phyloP scores from a whole-genome alignment of 2,113 vertebrate species.

The Dasypus novemcinctus region DNA sequence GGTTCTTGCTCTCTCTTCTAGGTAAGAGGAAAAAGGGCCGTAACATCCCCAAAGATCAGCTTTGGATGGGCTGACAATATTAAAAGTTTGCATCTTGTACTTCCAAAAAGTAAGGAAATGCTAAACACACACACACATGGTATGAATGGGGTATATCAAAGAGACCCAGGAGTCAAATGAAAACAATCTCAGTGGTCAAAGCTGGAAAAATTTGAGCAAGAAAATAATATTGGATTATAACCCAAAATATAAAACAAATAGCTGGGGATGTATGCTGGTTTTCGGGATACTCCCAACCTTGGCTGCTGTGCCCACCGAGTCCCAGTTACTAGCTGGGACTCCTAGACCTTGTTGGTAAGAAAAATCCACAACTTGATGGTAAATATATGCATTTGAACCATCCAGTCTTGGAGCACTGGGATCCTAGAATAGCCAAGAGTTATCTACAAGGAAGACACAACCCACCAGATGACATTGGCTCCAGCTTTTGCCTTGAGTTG shows the following conservation, averaged over 20 bases:
- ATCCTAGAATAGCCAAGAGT: constrained; percentile 90
- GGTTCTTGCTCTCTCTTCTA: background rate
- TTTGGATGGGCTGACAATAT: background rate
- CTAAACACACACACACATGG: too few species aligned
- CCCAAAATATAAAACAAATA: too few species aligned
- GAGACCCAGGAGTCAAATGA: too few species aligned
- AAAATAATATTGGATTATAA: too few species aligned
- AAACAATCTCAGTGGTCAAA: too few species aligned
- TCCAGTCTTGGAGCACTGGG: constrained; percentile 93
- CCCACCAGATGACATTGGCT: constrained; percentile 94
- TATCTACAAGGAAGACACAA: constrained; percentile 91
- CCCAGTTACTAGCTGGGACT: too few species aligned
- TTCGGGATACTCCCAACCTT: too few species aligned
- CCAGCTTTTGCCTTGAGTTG: constrained; percentile 96
- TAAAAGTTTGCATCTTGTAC: background rate
- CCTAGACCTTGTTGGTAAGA: constrained; percentile 88
- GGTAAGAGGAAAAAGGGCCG: background rate
- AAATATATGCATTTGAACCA: constrained; percentile 99
- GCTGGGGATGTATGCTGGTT: too few species aligned
- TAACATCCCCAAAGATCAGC: background rate
- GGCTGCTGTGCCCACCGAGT: too few species aligned
- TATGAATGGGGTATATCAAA: too few species aligned
- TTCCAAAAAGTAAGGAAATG: too few species aligned
- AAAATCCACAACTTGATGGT: constrained; percentile 93
- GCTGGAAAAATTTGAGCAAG: too few species aligned